Percentiles rank a stretch among this genome's conserved stretches.
Evolutionary conservation across 92 coral and sea anemone genomes (phyloP).

Genomic region (Epizoanthus ramosus): DNA sequence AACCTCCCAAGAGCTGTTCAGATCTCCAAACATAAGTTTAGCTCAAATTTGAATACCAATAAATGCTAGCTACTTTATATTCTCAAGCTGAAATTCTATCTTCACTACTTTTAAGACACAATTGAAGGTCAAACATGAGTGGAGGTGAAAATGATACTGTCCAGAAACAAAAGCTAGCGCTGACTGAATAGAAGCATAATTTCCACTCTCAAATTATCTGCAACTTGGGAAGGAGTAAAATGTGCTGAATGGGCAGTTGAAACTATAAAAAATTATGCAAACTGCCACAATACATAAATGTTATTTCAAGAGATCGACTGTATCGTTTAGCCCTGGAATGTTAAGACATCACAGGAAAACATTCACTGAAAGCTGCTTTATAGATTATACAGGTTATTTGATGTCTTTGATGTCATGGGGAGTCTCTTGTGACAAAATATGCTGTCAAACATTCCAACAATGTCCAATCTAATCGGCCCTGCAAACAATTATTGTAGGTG

Average conservation of each 20-base stretch:
- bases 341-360: neutral
- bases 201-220: neutral
- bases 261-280: neutral
- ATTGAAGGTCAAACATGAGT: neutral
- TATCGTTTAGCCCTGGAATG: neutral
- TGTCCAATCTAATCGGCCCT: neutral
- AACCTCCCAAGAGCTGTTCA: neutral
- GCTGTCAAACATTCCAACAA: slow-evolving; percentile 5
- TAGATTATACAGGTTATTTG: slow-evolving; percentile 1
- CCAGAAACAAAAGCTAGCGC: neutral
- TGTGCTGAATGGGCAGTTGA: neutral
- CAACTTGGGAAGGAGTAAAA: neutral
- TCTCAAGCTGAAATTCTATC: slow-evolving; percentile 12
- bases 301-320: neutral
- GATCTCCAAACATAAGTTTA: neutral
- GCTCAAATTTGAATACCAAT: no score
- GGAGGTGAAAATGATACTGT: neutral
- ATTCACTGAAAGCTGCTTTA: neutral
- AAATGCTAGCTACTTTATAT: neutral
- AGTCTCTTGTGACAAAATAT: neutral
- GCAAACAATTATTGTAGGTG: no score
- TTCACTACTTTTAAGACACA: neutral
- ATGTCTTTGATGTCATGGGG: slow-evolving; percentile 26
- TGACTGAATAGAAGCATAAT: neutral
- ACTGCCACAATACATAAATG: neutral